Evolutionary conservation across 2,888 invertebrate genomes (phyloP).

Genomic region (Mesodorylaimus sp.): DNA sequence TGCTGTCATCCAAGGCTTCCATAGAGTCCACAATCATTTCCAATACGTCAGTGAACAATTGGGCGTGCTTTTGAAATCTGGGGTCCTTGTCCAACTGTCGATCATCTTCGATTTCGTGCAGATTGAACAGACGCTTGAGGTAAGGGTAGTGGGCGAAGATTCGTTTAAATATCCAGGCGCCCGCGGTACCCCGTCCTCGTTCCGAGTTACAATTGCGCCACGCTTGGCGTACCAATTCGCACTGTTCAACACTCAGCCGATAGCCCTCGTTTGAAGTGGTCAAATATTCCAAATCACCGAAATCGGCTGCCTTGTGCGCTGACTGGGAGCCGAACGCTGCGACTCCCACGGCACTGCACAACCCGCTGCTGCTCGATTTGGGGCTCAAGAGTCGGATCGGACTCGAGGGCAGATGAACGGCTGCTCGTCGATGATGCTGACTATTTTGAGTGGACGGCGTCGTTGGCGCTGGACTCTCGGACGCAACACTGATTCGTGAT

Average conservation of each 20-base stretch:
- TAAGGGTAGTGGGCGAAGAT: not conserved
- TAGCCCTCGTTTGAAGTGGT: constrained; percentile 8
- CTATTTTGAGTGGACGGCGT: too few species aligned
- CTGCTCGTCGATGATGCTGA: too few species aligned
- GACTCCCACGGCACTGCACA: too few species aligned
- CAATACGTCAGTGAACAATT: constrained; percentile 11
- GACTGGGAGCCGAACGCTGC: too few species aligned
- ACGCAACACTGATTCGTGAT: too few species aligned
- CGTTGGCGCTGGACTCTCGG: too few species aligned
- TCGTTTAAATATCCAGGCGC: constrained; percentile 7
- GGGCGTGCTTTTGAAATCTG: constrained; percentile 11
- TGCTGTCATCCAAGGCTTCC: constrained; percentile 11
- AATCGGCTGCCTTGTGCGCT: too few species aligned
- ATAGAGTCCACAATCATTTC: constrained; percentile 13
- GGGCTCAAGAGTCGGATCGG: too few species aligned
- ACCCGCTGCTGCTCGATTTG: too few species aligned
- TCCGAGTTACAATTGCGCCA: constrained; percentile 2
- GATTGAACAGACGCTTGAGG: constrained; percentile 1
- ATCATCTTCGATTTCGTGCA: not conserved
- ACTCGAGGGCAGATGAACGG: too few species aligned
- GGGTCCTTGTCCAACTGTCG: not conserved
- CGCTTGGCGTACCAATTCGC: not conserved
- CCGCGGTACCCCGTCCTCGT: not conserved
- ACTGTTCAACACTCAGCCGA: not conserved
- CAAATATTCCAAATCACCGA: too few species aligned